These are phyloP conservation scores for Zoanthus solanderi DNA, from an alignment of 92 coral and sea anemone species.

Conservation along the genomic window DNA sequence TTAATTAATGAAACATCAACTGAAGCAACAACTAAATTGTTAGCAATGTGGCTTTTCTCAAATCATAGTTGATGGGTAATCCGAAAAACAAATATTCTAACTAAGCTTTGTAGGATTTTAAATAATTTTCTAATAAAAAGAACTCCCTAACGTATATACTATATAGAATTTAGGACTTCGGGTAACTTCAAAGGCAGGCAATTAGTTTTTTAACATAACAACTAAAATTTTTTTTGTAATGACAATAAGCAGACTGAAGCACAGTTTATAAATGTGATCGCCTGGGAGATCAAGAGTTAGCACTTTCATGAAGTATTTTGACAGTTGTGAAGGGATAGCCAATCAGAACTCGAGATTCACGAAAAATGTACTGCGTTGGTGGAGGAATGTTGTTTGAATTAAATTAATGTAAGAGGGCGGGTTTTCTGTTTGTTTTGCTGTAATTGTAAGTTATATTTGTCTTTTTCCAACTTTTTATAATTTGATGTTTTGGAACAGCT, in stretches of 20 bases:
- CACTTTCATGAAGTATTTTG: background rate
- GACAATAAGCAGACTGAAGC: constrained; percentile 5
- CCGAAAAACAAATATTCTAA: background rate
- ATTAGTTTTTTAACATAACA: background rate
- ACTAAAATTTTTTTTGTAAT: background rate
- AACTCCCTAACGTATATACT: background rate
- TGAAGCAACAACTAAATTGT: background rate
- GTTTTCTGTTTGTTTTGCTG: background rate
- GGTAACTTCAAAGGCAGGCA: background rate
- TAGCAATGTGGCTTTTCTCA: background rate
- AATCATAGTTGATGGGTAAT: background rate
- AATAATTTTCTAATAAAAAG: background rate
- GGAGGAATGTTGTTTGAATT: constrained; percentile 6
- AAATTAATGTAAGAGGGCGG: background rate
- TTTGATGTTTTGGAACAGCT: background rate
- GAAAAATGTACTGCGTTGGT: background rate
- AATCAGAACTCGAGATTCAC: background rate
- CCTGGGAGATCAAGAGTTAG: background rate
- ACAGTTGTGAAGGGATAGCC: background rate
- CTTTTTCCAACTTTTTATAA: background rate
- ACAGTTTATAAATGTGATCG: background rate
- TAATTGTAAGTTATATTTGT: background rate
- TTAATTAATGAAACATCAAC: background rate
- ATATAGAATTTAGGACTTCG: background rate
- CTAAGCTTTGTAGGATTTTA: background rate